Conservation (phyloP, 2,888 invertebrate genomes). For the Rhagonycha fulva region DNA sequence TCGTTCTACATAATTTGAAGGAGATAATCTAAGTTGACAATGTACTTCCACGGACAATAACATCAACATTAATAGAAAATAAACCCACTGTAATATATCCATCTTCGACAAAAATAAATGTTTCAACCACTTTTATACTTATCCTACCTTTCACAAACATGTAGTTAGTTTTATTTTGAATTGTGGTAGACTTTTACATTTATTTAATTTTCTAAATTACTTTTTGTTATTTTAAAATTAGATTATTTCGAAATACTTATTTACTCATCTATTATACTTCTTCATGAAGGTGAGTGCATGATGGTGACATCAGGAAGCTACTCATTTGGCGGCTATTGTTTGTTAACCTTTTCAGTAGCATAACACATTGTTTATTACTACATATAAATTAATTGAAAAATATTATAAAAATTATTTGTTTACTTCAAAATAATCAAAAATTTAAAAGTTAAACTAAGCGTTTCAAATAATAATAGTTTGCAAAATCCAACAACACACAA, state of each 20-base stretch:
- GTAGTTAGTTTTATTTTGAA: background rate
- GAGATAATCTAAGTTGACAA: slow-evolving; percentile 12
- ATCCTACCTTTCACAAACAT: slow-evolving; percentile 18
- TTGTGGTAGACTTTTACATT: background rate
- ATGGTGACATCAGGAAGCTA: background rate
- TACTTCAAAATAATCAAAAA: background rate
- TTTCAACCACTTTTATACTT: background rate
- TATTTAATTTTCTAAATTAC: background rate
- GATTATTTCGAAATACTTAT: background rate
- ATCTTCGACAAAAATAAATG: background rate
- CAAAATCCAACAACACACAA: background rate
- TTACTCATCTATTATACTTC: background rate
- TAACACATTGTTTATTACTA: background rate
- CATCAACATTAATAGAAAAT: background rate
- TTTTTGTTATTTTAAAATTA: background rate
- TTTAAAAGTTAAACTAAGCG: background rate
- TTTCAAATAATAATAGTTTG: background rate
- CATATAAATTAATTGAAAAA: background rate
- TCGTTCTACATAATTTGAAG: slow-evolving; percentile 44
- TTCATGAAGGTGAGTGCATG: background rate
- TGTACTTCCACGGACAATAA: background rate
- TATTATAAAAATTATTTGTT: background rate
- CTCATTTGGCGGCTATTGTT: background rate
- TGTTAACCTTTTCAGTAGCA: background rate
- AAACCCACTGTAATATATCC: background rate